A percentile compares a stretch with the other conserved stretches of the same genome.
Evolutionary conservation across 1,140 invertebrate species (phyloP).

Genomic region (Venturia canescens): DNA sequence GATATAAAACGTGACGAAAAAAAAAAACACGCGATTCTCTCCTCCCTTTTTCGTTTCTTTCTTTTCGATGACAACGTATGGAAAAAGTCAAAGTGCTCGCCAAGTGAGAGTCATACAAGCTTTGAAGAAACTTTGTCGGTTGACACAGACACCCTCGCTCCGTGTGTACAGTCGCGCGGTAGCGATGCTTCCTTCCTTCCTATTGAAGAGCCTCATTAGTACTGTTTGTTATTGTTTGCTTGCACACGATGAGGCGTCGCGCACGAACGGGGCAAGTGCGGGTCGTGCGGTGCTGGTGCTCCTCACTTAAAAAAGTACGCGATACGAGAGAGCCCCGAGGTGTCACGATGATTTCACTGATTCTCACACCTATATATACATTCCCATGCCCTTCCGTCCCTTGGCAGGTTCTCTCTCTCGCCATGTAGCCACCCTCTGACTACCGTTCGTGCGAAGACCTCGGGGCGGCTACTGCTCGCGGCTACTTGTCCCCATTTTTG

Average conservation of each 20-base stretch:
- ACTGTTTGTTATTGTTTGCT: conserved; percentile 75
- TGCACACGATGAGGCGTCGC: conserved; percentile 35
- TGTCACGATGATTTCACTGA: conserved; percentile 75
- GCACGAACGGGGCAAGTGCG: neutral
- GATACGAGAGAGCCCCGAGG: conserved; percentile 74
- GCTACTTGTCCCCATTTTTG: conserved; percentile 76
- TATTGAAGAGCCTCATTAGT: conserved; percentile 77
- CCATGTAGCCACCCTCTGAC: conserved; percentile 5
- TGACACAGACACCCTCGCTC: neutral
- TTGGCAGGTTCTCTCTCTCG: conserved; percentile 48
- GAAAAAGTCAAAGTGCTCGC: conserved; percentile 36
- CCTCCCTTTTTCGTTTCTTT: neutral
- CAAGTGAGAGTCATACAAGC: conserved; percentile 15
- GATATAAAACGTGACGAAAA: conserved; percentile 6
- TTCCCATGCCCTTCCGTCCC: conserved; percentile 60
- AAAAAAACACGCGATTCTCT: no score
- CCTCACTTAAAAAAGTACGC: conserved; percentile 65
- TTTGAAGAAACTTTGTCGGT: conserved; percentile 36
- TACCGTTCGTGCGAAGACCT: conserved; percentile 43
- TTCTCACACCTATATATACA: conserved; percentile 69
- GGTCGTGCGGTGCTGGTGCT: conserved; percentile 59
- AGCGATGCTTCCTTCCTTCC: conserved; percentile 38
- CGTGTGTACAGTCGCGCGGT: neutral
- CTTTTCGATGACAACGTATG: conserved; percentile 35
- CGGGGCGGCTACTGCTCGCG: conserved; percentile 50